phyloP scores from a whole-genome alignment of 1,140 invertebrate genomes.

The Drosophila littoralis region DNA sequence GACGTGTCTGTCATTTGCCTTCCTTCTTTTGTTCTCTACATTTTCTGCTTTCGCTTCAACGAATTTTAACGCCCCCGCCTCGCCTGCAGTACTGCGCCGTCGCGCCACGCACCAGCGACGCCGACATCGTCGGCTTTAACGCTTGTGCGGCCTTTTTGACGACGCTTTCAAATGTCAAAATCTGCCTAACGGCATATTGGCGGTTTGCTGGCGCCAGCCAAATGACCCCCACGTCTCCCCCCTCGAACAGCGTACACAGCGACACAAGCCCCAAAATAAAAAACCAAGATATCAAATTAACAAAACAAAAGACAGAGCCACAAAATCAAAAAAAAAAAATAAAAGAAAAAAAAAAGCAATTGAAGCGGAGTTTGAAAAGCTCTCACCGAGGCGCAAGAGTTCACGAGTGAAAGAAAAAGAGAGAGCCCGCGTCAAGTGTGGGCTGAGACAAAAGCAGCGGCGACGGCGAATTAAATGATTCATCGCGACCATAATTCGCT shows the following conservation, averaged over 20 bases:
- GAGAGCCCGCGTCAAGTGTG: conserved; percentile 44
- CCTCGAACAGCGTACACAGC: conserved; percentile 7
- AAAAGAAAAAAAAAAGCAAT: conserved; percentile 44
- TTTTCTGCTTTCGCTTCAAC: conserved; percentile 36
- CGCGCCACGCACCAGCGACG: conserved; percentile 18
- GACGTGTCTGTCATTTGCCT: conserved; percentile 74
- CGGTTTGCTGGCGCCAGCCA: conserved; percentile 52
- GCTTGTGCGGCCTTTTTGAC: conserved; percentile 31
- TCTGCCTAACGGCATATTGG: conserved; percentile 57
- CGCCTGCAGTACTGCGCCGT: neutral
- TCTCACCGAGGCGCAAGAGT: conserved; percentile 21
- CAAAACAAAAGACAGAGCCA: conserved; percentile 64
- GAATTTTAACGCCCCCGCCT: conserved; percentile 19
- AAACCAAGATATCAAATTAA: conserved; percentile 62
- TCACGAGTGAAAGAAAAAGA: conserved; percentile 36
- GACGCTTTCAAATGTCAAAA: conserved; percentile 56
- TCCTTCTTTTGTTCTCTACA: conserved; percentile 59
- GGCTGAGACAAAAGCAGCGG: conserved; percentile 35
- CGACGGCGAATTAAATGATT: conserved; percentile 55
- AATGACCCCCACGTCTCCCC: conserved; percentile 20
- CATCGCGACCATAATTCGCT: conserved; percentile 70
- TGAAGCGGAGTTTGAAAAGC: conserved; percentile 50
- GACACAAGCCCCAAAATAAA: conserved; percentile 35
- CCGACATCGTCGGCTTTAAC: neutral
- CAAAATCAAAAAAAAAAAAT: conserved; percentile 55